A percentile compares a stretch with the other conserved stretches of the same genome.
Evolutionary conservation across 1,140 invertebrate genomes (phyloP).

Genomic region (Berghia stephanieae): DNA sequence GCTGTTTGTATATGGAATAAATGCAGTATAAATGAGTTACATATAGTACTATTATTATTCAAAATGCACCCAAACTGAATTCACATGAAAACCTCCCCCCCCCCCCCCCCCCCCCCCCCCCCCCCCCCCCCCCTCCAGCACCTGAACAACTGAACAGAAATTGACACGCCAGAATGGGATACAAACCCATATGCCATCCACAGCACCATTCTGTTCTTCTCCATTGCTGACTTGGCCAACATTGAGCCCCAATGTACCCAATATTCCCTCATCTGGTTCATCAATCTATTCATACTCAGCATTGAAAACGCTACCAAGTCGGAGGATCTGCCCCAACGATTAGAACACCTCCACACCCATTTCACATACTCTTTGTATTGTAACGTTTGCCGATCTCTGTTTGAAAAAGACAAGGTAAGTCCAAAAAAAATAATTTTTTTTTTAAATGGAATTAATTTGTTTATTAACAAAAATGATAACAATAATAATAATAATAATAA

Average conservation of each 20-base stretch:
- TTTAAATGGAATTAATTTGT: no score
- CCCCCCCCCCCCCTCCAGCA: constrained; percentile 58
- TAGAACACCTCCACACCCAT: constrained; percentile 79
- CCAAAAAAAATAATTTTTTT: no score
- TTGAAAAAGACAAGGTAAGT: constrained; percentile 86
- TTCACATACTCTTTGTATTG: constrained; percentile 92
- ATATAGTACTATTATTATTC: no score
- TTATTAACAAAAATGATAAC: no score
- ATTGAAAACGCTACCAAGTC: constrained; percentile 93
- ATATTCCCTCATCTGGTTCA: constrained; percentile 94
- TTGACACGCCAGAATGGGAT: constrained; percentile 64
- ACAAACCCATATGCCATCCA: constrained; percentile 66
- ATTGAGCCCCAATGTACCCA: constrained; percentile 76
- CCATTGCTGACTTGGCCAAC: constrained; percentile 67
- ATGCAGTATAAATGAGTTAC: no score
- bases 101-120: no score
- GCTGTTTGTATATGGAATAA: no score
- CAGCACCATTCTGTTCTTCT: constrained; percentile 68
- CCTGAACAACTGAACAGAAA: constrained; percentile 85
- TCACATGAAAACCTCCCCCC: no score
- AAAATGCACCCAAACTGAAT: no score
- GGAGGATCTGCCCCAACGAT: constrained; percentile 78
- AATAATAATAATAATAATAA: no score
- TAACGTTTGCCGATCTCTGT: constrained; percentile 92
- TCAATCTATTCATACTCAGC: constrained; percentile 85